Conservation (phyloP, 2,113 vertebrate species). For the Phaethornis superciliosus region DNA sequence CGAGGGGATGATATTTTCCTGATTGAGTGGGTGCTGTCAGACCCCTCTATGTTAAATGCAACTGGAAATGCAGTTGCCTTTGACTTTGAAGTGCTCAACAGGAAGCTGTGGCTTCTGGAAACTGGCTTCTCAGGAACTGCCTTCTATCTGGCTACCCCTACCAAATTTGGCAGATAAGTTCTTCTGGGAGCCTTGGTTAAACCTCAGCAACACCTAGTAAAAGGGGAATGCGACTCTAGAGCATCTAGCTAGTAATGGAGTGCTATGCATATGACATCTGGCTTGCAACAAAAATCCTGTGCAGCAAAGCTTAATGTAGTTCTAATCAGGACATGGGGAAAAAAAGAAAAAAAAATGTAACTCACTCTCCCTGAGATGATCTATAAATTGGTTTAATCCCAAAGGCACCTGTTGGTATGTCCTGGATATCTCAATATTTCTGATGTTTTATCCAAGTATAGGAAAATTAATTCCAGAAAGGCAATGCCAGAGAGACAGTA, state of each 20-base stretch:
- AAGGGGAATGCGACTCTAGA: accelerated
- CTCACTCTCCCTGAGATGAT: neutral
- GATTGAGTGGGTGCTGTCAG: neutral
- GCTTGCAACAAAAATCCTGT: neutral
- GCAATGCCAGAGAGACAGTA: neutral
- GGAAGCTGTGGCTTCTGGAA: neutral
- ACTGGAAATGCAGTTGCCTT: neutral
- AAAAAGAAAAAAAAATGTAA: too few relatives aligned
- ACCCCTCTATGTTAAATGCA: neutral
- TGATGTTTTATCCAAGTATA: neutral
- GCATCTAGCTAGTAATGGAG: neutral
- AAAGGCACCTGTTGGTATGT: neutral
- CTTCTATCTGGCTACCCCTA: neutral
- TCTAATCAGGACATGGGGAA: neutral
- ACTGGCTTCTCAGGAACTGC: neutral
- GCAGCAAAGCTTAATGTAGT: neutral
- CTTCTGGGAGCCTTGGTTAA: neutral
- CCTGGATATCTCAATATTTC: neutral
- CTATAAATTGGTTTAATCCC: neutral
- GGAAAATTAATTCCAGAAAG: neutral
- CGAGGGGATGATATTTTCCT: neutral
- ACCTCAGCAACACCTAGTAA: neutral
- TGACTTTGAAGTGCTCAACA: neutral
- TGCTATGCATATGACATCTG: neutral
- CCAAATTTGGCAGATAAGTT: neutral